Percentiles rank a stretch among this genome's conserved stretches.
phyloP scores from a whole-genome alignment of 2,113 vertebrate species.

The Machaerirhynchus nigripectus region DNA sequence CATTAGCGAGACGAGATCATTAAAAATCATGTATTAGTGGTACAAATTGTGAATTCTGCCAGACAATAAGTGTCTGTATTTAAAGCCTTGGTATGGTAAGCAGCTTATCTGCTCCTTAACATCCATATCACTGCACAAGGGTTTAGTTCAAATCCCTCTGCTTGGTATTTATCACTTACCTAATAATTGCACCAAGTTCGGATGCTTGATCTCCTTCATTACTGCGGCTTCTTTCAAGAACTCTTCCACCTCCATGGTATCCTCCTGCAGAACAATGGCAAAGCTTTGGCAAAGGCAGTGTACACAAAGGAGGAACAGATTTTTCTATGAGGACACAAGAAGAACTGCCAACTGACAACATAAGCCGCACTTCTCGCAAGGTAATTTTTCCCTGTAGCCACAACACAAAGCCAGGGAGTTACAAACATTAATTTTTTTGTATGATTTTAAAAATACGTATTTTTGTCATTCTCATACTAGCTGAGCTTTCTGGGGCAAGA shows the following conservation, averaged over 20 bases:
- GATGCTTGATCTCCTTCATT: slow-evolving; percentile 99
- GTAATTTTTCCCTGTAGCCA: neutral
- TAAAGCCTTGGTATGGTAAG: slow-evolving; percentile 21
- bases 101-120: slow-evolving; percentile 22
- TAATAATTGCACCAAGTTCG: slow-evolving; percentile 94
- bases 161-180: slow-evolving; percentile 75
- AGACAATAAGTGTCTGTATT: slow-evolving; percentile 27
- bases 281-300: neutral
- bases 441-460: neutral
- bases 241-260: slow-evolving; percentile 99
- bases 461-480: slow-evolving; percentile 22
- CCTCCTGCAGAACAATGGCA: slow-evolving; percentile 79
- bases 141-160: slow-evolving; percentile 2
- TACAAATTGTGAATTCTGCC: slow-evolving; percentile 2
- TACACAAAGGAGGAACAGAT: neutral
- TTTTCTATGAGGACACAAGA: neutral
- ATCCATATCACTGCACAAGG: slow-evolving; percentile 5
- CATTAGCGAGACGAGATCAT: neutral
- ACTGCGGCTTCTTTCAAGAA: slow-evolving; percentile 96
- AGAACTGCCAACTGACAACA: neutral
- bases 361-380: neutral
- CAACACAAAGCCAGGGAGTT: neutral
- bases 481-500: neutral
- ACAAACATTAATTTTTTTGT: neutral
- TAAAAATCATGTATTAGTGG: slow-evolving; percentile 28